Conservation (phyloP, 2,113 vertebrate species). For the Elanus axillaris region DNA sequence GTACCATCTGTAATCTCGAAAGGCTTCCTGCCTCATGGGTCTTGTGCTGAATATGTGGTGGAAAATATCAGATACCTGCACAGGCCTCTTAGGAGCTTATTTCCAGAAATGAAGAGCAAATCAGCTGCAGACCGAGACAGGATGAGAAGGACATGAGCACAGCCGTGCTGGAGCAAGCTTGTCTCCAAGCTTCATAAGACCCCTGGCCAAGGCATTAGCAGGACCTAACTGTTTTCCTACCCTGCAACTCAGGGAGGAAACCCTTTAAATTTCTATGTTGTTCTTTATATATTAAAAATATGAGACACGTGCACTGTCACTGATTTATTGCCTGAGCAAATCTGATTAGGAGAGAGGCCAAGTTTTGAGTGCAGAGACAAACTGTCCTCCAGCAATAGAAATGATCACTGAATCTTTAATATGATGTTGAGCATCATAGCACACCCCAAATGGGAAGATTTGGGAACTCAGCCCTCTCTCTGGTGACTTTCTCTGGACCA, state of each 20-base stretch:
- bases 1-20: not conserved
- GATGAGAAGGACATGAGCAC: not conserved
- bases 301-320: not conserved
- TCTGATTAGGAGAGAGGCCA: not conserved
- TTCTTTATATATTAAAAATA: not conserved
- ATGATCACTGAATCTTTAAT: not conserved
- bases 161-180: not conserved
- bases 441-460: not conserved
- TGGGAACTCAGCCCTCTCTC: not conserved
- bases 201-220: not conserved
- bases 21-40: not conserved
- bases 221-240: not conserved
- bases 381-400: not conserved
- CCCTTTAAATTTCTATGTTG: not conserved
- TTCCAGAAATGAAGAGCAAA: not conserved
- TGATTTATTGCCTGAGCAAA: not conserved
- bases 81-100: not conserved
- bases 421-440: not conserved
- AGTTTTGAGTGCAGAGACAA: not conserved
- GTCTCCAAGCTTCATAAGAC: not conserved
- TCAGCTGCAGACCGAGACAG: not conserved
- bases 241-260: not conserved
- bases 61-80: not conserved
- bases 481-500: not conserved
- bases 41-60: not conserved